Percentiles rank a stretch among this genome's conserved stretches.
Evolutionary conservation across 2,888 invertebrate genomes (phyloP).

Genomic region (Drosophila histrio): DNA sequence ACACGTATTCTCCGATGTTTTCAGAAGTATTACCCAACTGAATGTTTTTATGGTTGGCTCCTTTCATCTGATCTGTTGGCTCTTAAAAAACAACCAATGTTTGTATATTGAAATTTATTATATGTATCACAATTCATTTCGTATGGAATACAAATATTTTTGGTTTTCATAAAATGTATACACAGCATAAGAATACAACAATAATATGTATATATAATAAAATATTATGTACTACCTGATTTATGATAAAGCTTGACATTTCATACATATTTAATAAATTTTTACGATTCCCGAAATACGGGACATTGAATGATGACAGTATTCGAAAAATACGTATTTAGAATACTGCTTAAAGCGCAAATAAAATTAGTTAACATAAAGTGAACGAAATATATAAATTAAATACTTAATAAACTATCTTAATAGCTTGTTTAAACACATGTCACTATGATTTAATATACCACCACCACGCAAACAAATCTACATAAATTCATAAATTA

Average conservation of each 20-base stretch:
- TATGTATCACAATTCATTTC: constrained; percentile 52
- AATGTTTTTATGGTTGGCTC: too few species aligned
- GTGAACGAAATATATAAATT: neutral
- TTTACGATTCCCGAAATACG: neutral
- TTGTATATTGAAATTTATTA: constrained; percentile 17
- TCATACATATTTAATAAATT: neutral
- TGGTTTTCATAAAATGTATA: constrained; percentile 16
- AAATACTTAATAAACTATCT: neutral
- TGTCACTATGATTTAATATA: neutral
- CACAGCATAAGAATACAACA: constrained; percentile 48
- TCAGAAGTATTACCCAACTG: too few species aligned
- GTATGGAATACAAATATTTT: constrained; percentile 39
- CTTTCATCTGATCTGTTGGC: neutral
- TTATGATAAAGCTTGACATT: constrained; percentile 32
- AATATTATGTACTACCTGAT: neutral
- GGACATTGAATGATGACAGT: neutral
- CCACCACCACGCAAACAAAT: constrained; percentile 16
- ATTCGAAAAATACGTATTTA: neutral
- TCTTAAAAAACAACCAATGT: neutral
- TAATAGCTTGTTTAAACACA: neutral
- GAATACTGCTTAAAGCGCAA: constrained; percentile 31
- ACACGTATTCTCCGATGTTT: too few species aligned
- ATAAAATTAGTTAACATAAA: constrained; percentile 1
- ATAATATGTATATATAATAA: constrained; percentile 12
- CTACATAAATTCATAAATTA: neutral